Conservation (phyloP, 2,113 vertebrate species). For the Phodopus roborovskii region DNA sequence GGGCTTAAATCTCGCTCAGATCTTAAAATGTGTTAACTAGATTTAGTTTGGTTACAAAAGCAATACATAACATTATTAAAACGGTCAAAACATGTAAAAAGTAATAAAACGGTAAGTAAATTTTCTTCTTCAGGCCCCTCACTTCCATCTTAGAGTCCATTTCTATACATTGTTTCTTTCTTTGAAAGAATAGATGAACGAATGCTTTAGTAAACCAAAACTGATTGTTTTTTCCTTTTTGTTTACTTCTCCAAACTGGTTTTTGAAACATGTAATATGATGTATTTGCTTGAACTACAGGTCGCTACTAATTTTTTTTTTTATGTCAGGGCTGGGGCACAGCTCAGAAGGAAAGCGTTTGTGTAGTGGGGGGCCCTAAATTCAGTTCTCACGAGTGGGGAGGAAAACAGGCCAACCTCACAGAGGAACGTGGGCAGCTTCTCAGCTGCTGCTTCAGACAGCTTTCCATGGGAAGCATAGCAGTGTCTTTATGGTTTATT, state of each 20-base stretch:
- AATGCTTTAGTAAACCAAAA: slow-evolving; percentile 35
- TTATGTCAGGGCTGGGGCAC: neutral
- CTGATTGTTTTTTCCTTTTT: neutral
- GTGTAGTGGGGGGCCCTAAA: too few relatives aligned
- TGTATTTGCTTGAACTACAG: slow-evolving; percentile 25
- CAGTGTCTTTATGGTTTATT: neutral
- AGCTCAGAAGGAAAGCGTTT: neutral
- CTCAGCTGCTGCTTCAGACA: neutral
- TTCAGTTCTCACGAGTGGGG: neutral
- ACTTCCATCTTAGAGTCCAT: neutral
- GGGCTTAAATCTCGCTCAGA: neutral
- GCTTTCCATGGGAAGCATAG: neutral
- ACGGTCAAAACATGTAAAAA: neutral
- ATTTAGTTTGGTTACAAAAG: slow-evolving; percentile 53
- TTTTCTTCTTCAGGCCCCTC: neutral
- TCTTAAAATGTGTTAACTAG: slow-evolving; percentile 38
- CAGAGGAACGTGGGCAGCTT: neutral
- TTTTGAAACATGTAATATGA: slow-evolving; percentile 10
- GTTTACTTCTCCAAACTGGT: neutral
- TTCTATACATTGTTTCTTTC: neutral
- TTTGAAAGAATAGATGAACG: slow-evolving; percentile 8
- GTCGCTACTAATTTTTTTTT: neutral
- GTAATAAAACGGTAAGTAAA: neutral
- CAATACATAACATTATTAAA: neutral
- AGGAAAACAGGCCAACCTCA: neutral